Conservation (phyloP, 2,113 vertebrate species). For the Vanacampus margaritifer region DNA sequence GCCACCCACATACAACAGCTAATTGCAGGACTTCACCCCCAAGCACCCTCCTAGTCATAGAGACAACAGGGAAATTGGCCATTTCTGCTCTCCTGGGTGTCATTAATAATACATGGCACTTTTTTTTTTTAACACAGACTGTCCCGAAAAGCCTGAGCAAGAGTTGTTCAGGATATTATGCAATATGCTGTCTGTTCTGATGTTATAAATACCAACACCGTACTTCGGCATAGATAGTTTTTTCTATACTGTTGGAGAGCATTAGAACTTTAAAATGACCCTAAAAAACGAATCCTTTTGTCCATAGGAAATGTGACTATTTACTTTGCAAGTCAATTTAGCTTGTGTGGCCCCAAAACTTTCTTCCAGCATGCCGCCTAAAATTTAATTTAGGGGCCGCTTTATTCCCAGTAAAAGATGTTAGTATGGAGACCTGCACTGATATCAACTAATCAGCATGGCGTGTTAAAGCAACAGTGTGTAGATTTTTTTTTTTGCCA, state of each 20-base stretch:
- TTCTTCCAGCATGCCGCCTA: too few species aligned
- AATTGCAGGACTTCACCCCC: slow-evolving; percentile 76
- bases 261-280: background rate
- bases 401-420: background rate
- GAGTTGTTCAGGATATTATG: slow-evolving; percentile 25
- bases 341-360: too few species aligned
- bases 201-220: background rate
- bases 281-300: too few species aligned
- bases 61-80: slow-evolving; percentile 70
- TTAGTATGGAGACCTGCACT: background rate
- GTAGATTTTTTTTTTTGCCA: too few species aligned
- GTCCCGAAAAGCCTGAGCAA: slow-evolving; percentile 57
- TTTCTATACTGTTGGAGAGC: background rate
- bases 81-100: slow-evolving; percentile 65
- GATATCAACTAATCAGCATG: background rate
- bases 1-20: slow-evolving; percentile 74
- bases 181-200: slow-evolving; percentile 27
- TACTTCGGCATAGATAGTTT: background rate
- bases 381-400: too few species aligned
- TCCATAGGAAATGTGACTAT: too few species aligned
- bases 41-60: slow-evolving; percentile 69
- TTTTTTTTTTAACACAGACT: slow-evolving; percentile 48
- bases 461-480: too few species aligned
- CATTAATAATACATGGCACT: slow-evolving; percentile 72
- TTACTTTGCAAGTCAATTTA: too few species aligned